These are phyloP conservation scores for Cyclopterus lumpus DNA, from an alignment of 2,797 vertebrate species.

Conservation along the genomic window DNA sequence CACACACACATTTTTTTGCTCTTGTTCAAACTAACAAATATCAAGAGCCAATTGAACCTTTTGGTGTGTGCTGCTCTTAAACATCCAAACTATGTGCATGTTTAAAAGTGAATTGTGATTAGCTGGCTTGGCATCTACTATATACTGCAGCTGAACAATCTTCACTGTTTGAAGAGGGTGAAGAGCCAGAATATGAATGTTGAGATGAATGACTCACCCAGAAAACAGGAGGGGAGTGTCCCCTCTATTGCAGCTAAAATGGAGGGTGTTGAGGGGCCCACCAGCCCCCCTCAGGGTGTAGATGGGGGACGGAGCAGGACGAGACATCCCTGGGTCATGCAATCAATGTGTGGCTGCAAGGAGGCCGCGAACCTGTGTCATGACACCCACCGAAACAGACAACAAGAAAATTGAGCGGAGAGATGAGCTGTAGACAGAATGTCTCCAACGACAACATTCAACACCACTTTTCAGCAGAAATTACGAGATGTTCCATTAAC, in stretches of 20 bases:
- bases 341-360: slow-evolving; percentile 6
- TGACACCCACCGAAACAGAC: slow-evolving; percentile 40
- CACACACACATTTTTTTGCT: neutral
- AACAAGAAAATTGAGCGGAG: neutral
- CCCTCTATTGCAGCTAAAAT: slow-evolving; percentile 82
- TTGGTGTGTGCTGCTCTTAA: neutral
- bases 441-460: neutral
- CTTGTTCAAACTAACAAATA: neutral
- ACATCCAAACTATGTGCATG: neutral
- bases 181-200: neutral
- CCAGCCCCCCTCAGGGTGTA: slow-evolving; percentile 91
- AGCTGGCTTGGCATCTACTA: neutral
- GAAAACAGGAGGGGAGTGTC: slow-evolving; percentile 88
- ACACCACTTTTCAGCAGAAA: neutral
- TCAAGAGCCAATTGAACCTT: neutral
- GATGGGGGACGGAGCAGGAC: slow-evolving; percentile 86
- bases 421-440: neutral
- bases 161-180: neutral
- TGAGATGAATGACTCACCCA: slow-evolving; percentile 83
- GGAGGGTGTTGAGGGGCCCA: slow-evolving; percentile 88
- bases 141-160: neutral
- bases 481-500: neutral
- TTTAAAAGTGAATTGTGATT: neutral
- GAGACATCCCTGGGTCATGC: slow-evolving; percentile 75
- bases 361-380: neutral